phyloP scores from a whole-genome alignment of 2,797 vertebrate genomes.

The Sternarchorhynchus goeldii region DNA sequence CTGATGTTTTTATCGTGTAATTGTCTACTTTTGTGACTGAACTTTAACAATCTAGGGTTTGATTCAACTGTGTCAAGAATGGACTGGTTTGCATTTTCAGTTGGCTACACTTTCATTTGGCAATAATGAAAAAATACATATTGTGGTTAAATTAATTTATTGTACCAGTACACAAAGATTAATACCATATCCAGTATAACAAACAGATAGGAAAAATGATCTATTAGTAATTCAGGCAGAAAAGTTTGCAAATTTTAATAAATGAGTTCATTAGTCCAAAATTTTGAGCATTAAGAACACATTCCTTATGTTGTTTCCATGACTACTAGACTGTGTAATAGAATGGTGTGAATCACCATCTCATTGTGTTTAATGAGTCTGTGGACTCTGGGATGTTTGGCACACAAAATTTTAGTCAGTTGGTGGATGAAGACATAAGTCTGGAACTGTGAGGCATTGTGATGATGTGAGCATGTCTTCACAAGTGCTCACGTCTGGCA shows the following conservation, averaged over 20 bases:
- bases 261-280: constrained; percentile 48
- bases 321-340: constrained; percentile 53
- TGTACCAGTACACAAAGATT: constrained; percentile 20
- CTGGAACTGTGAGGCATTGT: constrained; percentile 32
- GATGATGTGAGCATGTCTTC: neutral
- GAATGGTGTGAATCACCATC: constrained; percentile 49
- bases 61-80: neutral
- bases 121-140: constrained; percentile 17
- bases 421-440: constrained; percentile 48
- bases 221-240: constrained; percentile 11
- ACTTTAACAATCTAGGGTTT: neutral
- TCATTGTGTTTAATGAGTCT: constrained; percentile 57
- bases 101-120: neutral
- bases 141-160: constrained; percentile 4
- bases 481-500: neutral
- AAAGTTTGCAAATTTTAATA: constrained; percentile 35
- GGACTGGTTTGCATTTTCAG: constrained; percentile 2
- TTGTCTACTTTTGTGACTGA: neutral
- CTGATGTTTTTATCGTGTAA: neutral
- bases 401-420: constrained; percentile 41
- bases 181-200: neutral
- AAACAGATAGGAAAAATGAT: neutral
- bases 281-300: constrained; percentile 48
- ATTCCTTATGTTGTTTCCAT: constrained; percentile 54
- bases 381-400: constrained; percentile 50